Conservation (phyloP, 2,888 invertebrate genomes). For the Melieria picta region DNA sequence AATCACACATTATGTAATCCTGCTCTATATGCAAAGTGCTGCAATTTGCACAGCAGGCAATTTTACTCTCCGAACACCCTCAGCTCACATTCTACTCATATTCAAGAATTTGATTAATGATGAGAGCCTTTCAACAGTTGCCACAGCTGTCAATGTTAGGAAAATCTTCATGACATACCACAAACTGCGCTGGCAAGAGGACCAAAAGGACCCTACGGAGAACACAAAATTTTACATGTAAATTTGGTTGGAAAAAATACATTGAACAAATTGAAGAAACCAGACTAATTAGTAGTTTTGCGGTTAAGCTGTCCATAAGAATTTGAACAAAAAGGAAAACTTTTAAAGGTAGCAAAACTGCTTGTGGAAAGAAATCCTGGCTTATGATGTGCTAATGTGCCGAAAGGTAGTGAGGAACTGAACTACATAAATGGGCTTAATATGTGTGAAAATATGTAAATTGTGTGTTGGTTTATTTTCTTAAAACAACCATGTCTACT, state of each 20-base stretch:
- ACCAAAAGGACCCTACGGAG: too few relatives aligned
- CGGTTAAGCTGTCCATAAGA: slow-evolving; percentile 16
- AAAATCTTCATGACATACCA: too few relatives aligned
- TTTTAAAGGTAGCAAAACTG: neutral
- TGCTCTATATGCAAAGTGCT: too few relatives aligned
- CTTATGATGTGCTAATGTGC: slow-evolving; percentile 19
- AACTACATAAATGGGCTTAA: neutral
- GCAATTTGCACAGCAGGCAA: too few relatives aligned
- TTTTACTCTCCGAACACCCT: too few relatives aligned
- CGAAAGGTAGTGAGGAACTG: neutral
- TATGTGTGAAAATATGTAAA: slow-evolving; percentile 18
- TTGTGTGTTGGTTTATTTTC: neutral
- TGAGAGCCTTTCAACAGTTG: too few relatives aligned
- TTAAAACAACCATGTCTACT: slow-evolving; percentile 12
- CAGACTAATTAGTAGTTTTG: slow-evolving; percentile 18
- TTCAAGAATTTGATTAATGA: too few relatives aligned
- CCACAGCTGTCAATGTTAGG: too few relatives aligned
- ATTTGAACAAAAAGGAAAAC: neutral
- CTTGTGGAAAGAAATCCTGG: neutral
- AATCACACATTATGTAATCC: too few relatives aligned
- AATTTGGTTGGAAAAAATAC: neutral
- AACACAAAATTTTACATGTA: neutral
- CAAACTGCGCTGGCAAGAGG: too few relatives aligned
- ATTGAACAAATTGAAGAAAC: slow-evolving; percentile 2
- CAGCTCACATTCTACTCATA: too few relatives aligned